Conservation (phyloP, 2,113 vertebrate species). For the western clawed frog (Xenopus tropicalis) region DNA sequence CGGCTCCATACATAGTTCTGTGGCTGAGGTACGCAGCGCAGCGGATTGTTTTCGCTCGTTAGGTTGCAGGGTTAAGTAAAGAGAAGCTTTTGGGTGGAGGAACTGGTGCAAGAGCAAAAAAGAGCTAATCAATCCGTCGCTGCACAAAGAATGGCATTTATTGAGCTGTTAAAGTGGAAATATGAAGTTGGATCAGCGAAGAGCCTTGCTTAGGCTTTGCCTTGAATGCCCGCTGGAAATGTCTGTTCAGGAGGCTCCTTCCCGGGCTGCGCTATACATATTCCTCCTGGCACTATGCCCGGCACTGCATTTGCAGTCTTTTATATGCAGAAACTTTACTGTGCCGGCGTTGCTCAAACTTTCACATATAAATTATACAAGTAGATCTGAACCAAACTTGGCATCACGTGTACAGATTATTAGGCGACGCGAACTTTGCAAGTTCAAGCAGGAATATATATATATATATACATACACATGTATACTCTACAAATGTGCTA, state of each 20-base stretch:
- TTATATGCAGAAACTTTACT: conserved; percentile 65
- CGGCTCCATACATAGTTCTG: not conserved
- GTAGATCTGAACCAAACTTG: conserved; percentile 54
- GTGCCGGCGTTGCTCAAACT: conserved; percentile 59
- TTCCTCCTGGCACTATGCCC: conserved; percentile 61
- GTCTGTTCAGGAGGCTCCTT: conserved; percentile 37
- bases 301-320: conserved; percentile 63
- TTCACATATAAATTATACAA: conserved; percentile 65
- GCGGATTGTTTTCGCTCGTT: not conserved
- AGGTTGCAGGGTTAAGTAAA: not conserved
- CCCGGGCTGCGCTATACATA: conserved; percentile 60
- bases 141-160: conserved; percentile 10
- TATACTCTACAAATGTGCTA: too few species aligned
- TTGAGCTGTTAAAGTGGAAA: conserved; percentile 38
- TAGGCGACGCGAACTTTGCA: not conserved
- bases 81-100: not conserved
- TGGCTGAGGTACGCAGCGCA: not conserved
- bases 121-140: conserved; percentile 2
- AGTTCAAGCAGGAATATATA: too few species aligned
- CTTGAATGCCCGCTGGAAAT: conserved; percentile 39
- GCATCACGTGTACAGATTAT: conserved; percentile 51
- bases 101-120: not conserved
- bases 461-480: too few species aligned
- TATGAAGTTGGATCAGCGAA: conserved; percentile 21
- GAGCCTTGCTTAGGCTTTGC: conserved; percentile 32